These are phyloP conservation scores for Scolanthus callimorphus DNA, from an alignment of 92 coral and sea anemone genomes.

Conservation along the genomic window DNA sequence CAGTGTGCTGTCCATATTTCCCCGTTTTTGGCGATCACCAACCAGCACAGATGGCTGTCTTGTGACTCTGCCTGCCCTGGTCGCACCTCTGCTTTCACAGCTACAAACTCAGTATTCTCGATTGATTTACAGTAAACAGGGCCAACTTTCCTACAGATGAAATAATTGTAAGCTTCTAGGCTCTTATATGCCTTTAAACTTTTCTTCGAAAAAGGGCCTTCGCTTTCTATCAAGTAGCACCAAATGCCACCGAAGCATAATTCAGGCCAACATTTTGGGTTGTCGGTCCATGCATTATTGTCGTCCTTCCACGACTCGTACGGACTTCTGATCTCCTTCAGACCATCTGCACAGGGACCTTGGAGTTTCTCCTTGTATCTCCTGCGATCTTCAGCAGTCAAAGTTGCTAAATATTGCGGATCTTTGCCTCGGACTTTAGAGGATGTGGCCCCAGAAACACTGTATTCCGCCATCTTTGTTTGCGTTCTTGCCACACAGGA, in stretches of 20 bases:
- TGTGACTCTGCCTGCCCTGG: constrained; percentile 54
- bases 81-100: constrained; percentile 40
- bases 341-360: neutral
- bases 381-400: neutral
- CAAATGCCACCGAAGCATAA: constrained; percentile 31
- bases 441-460: neutral
- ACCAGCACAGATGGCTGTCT: constrained; percentile 21
- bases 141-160: constrained; percentile 39
- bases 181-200: constrained; percentile 36
- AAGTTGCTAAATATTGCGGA: neutral
- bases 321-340: neutral
- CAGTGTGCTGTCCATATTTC: constrained; percentile 43
- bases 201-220: constrained; percentile 35
- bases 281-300: constrained; percentile 12
- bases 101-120: neutral
- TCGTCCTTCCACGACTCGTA: neutral
- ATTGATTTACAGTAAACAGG: constrained; percentile 8
- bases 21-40: constrained; percentile 16
- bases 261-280: constrained; percentile 35
- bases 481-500: neutral
- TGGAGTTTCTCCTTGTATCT: neutral
- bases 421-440: neutral
- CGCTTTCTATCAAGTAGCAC: constrained; percentile 28
- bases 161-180: constrained; percentile 33
- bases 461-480: neutral